Conservation (phyloP, 1,140 invertebrate genomes). For the Heliconius eleuchia region DNA sequence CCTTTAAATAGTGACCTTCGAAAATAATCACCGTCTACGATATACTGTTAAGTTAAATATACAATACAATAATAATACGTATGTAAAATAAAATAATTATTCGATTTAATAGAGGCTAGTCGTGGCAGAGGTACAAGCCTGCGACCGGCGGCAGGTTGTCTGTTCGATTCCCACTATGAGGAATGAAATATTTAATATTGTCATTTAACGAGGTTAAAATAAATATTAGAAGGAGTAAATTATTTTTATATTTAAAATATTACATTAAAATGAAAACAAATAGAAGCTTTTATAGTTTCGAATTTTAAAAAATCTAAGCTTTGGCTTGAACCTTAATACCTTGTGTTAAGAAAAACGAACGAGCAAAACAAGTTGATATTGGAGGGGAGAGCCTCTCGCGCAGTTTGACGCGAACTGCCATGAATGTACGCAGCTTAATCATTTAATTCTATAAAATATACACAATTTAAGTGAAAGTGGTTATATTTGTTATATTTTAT, state of each 20-base stretch:
- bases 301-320: background rate
- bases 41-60: background rate
- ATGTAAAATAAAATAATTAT: too few relatives aligned
- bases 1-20: slow-evolving; percentile 4
- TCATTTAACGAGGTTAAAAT: too few relatives aligned
- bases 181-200: too few relatives aligned
- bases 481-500: background rate
- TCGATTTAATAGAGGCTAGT: too few relatives aligned
- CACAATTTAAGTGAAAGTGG: slow-evolving; percentile 65
- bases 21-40: background rate
- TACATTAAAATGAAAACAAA: too few relatives aligned
- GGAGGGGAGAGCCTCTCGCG: slow-evolving; percentile 50
- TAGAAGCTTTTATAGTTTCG: background rate
- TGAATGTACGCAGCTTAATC: slow-evolving; percentile 51
- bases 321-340: slow-evolving; percentile 24
- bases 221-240: too few relatives aligned
- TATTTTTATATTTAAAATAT: background rate
- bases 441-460: slow-evolving; percentile 51
- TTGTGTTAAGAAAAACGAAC: slow-evolving; percentile 30
- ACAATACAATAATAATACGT: too few relatives aligned
- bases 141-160: too few relatives aligned
- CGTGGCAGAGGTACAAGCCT: too few relatives aligned
- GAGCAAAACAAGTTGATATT: slow-evolving; percentile 24
- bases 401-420: slow-evolving; percentile 53
- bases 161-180: too few relatives aligned